Evolutionary conservation across 2,888 invertebrate genomes (phyloP).

Genomic region (Lasius platythorax): DNA sequence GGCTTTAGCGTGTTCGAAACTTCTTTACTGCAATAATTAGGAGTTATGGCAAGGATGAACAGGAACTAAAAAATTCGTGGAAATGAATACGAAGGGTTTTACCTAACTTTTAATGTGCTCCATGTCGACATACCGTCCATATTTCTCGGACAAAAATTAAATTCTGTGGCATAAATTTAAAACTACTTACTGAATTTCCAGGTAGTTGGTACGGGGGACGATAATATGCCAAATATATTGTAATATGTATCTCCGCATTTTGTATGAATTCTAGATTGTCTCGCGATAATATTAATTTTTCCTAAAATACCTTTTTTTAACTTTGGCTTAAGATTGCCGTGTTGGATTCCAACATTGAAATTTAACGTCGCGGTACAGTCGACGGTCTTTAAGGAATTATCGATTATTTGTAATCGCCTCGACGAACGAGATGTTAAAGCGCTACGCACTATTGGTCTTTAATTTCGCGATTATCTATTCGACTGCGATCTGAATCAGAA

Average conservation of each 20-base stretch:
- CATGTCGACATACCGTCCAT: constrained; percentile 44
- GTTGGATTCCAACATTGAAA: background rate
- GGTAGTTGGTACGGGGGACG: constrained; percentile 1
- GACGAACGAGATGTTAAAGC: constrained; percentile 25
- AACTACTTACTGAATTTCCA: constrained; percentile 22
- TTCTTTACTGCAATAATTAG: constrained; percentile 30
- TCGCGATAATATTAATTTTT: constrained; percentile 17
- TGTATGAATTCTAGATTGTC: background rate
- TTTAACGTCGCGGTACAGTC: background rate
- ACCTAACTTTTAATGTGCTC: constrained; percentile 40
- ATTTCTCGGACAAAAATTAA: constrained; percentile 46
- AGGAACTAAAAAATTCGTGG: constrained; percentile 23
- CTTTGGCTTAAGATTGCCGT: background rate
- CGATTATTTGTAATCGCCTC: constrained; percentile 26
- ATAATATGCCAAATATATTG: constrained; percentile 37
- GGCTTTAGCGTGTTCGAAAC: constrained; percentile 19
- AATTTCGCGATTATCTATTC: constrained; percentile 46
- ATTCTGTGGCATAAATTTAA: constrained; percentile 42
- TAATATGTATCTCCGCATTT: background rate
- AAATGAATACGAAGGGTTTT: constrained; percentile 46
- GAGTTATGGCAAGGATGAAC: constrained; percentile 22
- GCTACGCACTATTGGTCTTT: constrained; percentile 40
- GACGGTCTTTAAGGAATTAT: constrained; percentile 6
- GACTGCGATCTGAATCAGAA: constrained; percentile 40
- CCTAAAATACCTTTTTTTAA: background rate